These are phyloP conservation scores for Atlantisia rogersi DNA, from an alignment of 2,113 vertebrate genomes.

Conservation along the genomic window DNA sequence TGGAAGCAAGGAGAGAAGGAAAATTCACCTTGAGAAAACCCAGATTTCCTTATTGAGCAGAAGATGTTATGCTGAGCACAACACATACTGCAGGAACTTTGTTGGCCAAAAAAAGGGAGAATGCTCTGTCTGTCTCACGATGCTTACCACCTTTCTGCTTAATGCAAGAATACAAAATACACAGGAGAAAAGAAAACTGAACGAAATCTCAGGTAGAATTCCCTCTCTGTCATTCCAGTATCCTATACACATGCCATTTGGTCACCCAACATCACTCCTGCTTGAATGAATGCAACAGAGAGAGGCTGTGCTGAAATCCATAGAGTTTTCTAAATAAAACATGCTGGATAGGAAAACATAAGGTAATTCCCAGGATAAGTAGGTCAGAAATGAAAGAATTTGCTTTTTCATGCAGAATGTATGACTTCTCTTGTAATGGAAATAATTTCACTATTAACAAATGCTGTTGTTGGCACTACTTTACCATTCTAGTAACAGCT, in stretches of 20 bases:
- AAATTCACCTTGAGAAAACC: constrained; percentile 36
- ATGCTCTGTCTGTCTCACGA: not conserved
- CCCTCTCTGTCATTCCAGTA: not conserved
- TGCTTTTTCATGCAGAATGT: not conserved
- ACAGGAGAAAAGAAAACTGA: not conserved
- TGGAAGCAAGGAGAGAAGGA: not conserved
- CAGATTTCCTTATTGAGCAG: not conserved
- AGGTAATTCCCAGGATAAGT: not conserved
- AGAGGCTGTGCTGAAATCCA: not conserved
- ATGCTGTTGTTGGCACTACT: not conserved
- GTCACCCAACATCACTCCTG: not conserved
- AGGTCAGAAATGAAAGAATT: not conserved
- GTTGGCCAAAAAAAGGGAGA: not conserved
- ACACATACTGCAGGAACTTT: not conserved
- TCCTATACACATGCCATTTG: not conserved
- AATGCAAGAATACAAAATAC: not conserved
- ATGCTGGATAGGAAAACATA: not conserved
- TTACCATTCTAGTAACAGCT: not conserved
- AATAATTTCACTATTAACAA: not conserved
- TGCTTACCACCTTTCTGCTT: not conserved
- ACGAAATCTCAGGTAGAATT: not conserved
- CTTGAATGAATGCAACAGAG: not conserved
- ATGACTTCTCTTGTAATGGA: not conserved
- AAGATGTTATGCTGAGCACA: not conserved
- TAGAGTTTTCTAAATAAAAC: not conserved